These are phyloP conservation scores for Heliconius ismenius DNA, from an alignment of 2,888 invertebrate genomes.

Conservation along the genomic window DNA sequence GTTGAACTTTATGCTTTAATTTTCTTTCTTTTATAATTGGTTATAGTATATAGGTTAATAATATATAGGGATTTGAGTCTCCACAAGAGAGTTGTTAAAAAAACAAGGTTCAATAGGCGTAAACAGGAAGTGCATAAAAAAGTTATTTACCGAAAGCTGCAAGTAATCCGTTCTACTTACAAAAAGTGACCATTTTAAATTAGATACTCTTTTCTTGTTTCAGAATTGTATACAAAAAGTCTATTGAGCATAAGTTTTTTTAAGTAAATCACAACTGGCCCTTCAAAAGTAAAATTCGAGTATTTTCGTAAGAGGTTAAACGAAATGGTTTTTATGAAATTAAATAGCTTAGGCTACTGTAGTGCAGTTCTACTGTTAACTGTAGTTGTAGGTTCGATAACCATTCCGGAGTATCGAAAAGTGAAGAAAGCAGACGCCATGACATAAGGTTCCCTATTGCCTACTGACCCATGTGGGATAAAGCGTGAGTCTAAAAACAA, in stretches of 20 bases:
- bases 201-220: conserved; percentile 20
- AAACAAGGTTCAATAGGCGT: not conserved
- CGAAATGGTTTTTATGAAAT: not conserved
- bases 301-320: not conserved
- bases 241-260: not conserved
- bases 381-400: not conserved
- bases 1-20: no score
- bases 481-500: not conserved
- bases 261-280: conserved; percentile 17
- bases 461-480: not conserved
- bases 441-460: not conserved
- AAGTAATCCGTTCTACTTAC: conserved; percentile 26
- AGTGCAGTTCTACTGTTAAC: not conserved
- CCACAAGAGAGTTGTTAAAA: no score
- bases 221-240: conserved; percentile 9
- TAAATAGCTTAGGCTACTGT: not conserved
- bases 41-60: no score
- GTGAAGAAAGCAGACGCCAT: no score
- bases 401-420: not conserved
- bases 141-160: conserved; percentile 33
- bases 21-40: no score
- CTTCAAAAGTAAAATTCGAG: not conserved
- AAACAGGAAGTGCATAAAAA: conserved; percentile 33
- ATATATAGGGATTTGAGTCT: no score
- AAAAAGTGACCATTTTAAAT: conserved; percentile 35